Percentiles rank a stretch among this genome's conserved stretches.
Conservation (phyloP, 2,888 invertebrate genomes). For the Phrixothrix hirtus region DNA sequence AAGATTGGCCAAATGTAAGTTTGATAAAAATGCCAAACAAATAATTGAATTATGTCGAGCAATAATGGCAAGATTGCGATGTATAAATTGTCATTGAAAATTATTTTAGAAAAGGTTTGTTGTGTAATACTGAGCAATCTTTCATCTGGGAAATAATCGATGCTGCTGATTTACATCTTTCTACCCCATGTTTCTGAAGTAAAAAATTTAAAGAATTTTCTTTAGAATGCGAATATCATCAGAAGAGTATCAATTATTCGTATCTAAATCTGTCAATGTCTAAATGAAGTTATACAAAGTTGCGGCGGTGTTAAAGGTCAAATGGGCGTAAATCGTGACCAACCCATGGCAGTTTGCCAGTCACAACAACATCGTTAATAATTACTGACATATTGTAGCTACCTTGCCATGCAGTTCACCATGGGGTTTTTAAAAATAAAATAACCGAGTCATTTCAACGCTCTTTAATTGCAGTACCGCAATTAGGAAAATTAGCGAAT, state of each 20-base stretch:
- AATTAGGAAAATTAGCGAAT: background rate
- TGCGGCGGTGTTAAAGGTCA: conserved; percentile 31
- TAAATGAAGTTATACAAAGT: conserved; percentile 33
- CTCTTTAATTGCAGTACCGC: no score
- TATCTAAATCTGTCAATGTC: conserved; percentile 28
- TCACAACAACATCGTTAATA: conserved; percentile 46
- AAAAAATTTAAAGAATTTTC: background rate
- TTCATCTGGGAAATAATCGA: no score
- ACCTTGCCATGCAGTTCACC: conserved; percentile 21
- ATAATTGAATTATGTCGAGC: no score
- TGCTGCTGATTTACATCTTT: no score
- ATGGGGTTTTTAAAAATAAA: background rate
- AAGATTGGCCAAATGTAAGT: no score
- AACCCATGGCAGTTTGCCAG: conserved; percentile 42
- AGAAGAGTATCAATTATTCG: conserved; percentile 28
- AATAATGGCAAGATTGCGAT: no score
- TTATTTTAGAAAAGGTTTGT: no score
- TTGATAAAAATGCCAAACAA: no score
- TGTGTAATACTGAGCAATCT: no score
- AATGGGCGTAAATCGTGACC: conserved; percentile 37
- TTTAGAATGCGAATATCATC: conserved; percentile 24
- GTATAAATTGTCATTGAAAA: no score
- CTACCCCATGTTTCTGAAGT: no score
- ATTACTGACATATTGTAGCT: conserved; percentile 36
- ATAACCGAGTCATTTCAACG: no score